phyloP scores from a whole-genome alignment of 2,113 vertebrate species.

The Rhizomys pruinosus region DNA sequence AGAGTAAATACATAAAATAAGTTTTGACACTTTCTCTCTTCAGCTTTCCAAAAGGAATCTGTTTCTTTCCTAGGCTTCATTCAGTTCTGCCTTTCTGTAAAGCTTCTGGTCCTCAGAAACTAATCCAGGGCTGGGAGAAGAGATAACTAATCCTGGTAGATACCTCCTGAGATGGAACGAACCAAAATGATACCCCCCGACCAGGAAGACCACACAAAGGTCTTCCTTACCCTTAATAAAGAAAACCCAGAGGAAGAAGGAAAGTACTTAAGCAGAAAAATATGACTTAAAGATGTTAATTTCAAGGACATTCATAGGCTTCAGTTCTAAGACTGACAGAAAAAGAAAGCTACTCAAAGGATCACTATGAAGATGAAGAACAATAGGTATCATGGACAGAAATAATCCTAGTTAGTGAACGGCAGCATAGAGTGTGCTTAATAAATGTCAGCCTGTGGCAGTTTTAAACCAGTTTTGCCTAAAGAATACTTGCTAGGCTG shows the following conservation, averaged over 20 bases:
- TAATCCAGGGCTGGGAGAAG: neutral
- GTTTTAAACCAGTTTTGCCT: neutral
- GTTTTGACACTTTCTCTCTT: neutral
- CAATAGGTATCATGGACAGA: neutral
- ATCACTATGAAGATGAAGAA: neutral
- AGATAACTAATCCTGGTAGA: neutral
- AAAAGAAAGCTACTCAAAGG: slow-evolving; percentile 55
- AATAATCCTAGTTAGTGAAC: neutral
- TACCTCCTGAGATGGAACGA: fast-evolving
- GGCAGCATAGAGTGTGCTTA: neutral
- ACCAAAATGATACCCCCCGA: neutral
- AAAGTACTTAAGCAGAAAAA: neutral
- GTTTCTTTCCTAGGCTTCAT: neutral
- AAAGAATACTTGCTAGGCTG: neutral
- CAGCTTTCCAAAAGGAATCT: neutral
- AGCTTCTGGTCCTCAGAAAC: neutral
- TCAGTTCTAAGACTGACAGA: neutral
- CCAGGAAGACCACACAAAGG: neutral
- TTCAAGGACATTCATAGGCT: neutral
- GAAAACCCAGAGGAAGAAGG: neutral
- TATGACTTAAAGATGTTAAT: neutral
- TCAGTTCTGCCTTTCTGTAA: neutral
- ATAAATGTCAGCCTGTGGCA: neutral
- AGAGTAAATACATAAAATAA: neutral
- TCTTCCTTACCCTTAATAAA: neutral